Base-by-base conservation (phyloP, 1,140 invertebrate genomes). In the Penaeus japonicus region DNA sequence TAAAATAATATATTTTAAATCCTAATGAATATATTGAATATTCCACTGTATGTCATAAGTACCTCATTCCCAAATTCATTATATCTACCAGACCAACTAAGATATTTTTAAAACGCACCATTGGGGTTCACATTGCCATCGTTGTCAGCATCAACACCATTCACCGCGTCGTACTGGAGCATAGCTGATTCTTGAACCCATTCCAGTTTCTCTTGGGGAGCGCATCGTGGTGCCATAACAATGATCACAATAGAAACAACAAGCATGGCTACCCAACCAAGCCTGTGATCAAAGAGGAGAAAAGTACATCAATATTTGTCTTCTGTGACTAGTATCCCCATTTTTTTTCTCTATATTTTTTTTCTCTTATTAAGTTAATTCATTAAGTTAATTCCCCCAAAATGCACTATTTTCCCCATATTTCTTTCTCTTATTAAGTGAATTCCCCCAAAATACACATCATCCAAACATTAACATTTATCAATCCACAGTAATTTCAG, bases 171-270 rank as follows among this genome's bases (percentile, higher is more conserved):
- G 47, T 83, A 88, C 65, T 84, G 47, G 18, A 88, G 32, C 47
- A 88, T 88, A 24, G 87, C 80, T 0, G 87, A 84, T 47, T 88
- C 87, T 85, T 94, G 92, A 90, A 92, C 94, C 94, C 94, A 94
- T 73, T 93, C 92, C n/a, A 92, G 91, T 3, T 81, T 89, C 35
- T 90, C 90, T 73, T 89, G 70, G 32, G 91, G 90, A 1, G 94
- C 92, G 92, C 97, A 98, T 92, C 97, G 97, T 10, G 97, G 97
- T 24, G 97, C 96, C 32, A 95, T 93, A 1, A 97, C 92, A 78
- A 98, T 97, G 89, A 98, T 98, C 53, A 95, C 93, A 89, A 98
- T 94, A 20, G 97, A 96, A 35, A 96, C 96, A 55, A 95, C 95
- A 59, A 98, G 92, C 97, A 98, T 98, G 55, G 94, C 95, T 79